Conservation (phyloP, 53 echinoderm and acorn worm genomes). For the Stichopus horrens region DNA sequence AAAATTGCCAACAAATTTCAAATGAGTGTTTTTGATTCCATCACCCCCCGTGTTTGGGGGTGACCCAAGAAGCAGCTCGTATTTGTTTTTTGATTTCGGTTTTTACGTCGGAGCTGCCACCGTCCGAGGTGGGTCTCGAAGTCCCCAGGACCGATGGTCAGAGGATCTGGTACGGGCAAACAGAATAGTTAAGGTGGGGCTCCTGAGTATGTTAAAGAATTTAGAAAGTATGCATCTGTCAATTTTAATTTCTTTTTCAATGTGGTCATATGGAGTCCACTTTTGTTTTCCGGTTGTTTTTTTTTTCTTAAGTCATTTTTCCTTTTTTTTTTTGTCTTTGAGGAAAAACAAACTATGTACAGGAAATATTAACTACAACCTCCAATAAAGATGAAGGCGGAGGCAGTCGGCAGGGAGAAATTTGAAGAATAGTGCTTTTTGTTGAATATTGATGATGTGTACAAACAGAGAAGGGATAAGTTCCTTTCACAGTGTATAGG, state of each 20-base stretch:
- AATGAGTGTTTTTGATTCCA: constrained; percentile 23
- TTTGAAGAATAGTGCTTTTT: neutral
- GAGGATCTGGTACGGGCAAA: neutral
- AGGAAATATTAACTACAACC: constrained; percentile 11
- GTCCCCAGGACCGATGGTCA: neutral
- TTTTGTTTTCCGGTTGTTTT: neutral
- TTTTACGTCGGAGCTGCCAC: constrained; percentile 4
- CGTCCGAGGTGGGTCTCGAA: neutral
- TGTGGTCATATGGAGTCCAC: too few relatives aligned
- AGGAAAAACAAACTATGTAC: constrained; percentile 3
- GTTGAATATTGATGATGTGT: constrained; percentile 5
- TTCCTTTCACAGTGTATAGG: constrained; percentile 6
- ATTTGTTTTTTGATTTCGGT: neutral
- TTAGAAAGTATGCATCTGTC: too few relatives aligned
- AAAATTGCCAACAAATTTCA: constrained; percentile 2
- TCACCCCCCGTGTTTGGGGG: neutral
- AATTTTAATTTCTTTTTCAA: too few relatives aligned
- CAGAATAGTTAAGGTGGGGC: too few relatives aligned
- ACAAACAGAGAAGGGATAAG: neutral
- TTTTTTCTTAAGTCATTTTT: neutral
- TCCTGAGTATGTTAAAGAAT: too few relatives aligned
- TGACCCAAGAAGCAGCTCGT: neutral
- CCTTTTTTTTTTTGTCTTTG: neutral
- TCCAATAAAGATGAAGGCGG: constrained; percentile 26
- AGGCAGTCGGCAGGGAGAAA: constrained; percentile 38